Evolutionary conservation across 2,888 invertebrate genomes (phyloP).

Genomic region (Trachelus stipa): DNA sequence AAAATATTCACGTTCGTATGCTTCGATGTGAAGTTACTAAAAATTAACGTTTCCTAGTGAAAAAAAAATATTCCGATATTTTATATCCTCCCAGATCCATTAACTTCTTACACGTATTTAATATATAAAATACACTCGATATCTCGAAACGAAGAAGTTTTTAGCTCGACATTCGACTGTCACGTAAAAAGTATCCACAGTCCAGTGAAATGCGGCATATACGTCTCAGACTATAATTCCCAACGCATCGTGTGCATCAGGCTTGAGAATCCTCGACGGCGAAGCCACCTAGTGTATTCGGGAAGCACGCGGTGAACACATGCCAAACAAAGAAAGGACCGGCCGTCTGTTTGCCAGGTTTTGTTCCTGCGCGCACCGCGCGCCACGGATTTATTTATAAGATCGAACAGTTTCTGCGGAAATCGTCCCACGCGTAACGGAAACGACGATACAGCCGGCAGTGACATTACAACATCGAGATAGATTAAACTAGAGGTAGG

Average conservation of each 20-base stretch:
- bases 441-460: neutral
- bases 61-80: neutral
- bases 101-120: neutral
- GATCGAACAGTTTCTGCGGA: constrained; percentile 1
- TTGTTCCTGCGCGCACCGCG: neutral
- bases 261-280: neutral
- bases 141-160: neutral
- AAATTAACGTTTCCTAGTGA: neutral
- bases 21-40: neutral
- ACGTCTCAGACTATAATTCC: neutral
- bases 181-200: neutral
- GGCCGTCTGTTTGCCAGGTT: constrained; percentile 1
- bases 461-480: neutral
- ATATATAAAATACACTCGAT: neutral
- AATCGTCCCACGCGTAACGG: neutral
- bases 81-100: neutral
- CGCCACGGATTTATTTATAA: constrained; percentile 7
- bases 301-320: neutral
- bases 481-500: neutral
- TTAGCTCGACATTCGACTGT: neutral
- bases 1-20: neutral
- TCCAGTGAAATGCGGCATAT: neutral
- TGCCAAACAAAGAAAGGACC: constrained; percentile 5
- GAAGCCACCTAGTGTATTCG: neutral
- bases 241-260: neutral